Evolutionary conservation across 2,113 vertebrate genomes (phyloP).

Genomic region (Nipponia nippon): DNA sequence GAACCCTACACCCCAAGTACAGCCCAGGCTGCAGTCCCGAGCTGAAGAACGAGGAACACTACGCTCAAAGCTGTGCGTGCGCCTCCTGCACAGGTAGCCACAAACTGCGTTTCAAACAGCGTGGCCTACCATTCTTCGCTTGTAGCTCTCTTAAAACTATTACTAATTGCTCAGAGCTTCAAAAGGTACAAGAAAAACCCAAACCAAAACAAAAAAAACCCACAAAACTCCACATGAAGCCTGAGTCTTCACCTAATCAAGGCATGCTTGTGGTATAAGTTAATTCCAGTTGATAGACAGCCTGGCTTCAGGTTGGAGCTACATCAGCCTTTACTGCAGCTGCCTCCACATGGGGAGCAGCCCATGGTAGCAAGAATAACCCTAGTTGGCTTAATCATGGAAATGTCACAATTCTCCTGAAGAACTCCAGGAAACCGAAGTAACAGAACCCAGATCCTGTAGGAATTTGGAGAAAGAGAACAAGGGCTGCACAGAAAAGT

Average conservation of each 20-base stretch:
- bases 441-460: neutral
- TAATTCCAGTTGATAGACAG: neutral
- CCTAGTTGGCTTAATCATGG: neutral
- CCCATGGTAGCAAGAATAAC: neutral
- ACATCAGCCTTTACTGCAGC: neutral
- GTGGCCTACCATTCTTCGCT: neutral
- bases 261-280: too few relatives aligned
- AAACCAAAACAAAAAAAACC: too few relatives aligned
- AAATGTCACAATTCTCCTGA: neutral
- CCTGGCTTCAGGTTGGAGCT: neutral
- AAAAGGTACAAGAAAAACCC: neutral
- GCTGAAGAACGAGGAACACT: neutral
- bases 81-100: too few relatives aligned
- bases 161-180: neutral
- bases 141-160: neutral
- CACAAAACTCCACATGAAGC: neutral
- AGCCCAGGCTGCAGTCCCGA: neutral
- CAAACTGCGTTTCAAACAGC: neutral
- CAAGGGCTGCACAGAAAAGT: neutral
- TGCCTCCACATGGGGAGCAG: neutral
- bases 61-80: neutral
- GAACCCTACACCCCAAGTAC: neutral
- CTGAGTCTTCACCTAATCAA: neutral
- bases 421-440: neutral
- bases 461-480: neutral